phyloP scores from a whole-genome alignment of 2,888 invertebrate genomes.

The Strigamia transsilvanica region DNA sequence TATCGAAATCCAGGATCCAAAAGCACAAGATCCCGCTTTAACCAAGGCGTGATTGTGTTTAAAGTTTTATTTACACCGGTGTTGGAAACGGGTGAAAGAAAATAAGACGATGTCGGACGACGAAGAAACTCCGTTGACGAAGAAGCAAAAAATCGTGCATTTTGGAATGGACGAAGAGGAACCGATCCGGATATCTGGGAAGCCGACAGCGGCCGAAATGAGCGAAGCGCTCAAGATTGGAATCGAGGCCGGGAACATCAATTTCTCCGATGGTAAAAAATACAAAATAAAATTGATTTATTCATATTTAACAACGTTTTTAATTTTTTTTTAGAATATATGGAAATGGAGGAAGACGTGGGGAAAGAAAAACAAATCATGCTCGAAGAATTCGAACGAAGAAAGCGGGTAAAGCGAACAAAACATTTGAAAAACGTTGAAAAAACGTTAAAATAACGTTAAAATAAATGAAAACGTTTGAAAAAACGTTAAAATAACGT shows the following conservation, averaged over 20 bases:
- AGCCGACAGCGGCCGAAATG: conserved; percentile 69
- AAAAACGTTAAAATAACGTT: too few species aligned
- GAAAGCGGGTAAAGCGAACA: conserved; percentile 74
- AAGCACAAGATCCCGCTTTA: too few species aligned
- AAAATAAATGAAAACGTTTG: background rate
- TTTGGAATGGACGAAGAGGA: conserved; percentile 91
- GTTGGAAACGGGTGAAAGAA: too few species aligned
- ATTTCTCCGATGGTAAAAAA: conserved; percentile 68
- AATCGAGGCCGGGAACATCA: conserved; percentile 71
- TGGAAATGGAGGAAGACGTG: conserved; percentile 87
- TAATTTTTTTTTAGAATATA: conserved; percentile 71
- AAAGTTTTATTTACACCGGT: too few species aligned
- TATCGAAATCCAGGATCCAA: too few species aligned
- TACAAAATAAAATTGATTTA: background rate
- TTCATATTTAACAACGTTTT: conserved; percentile 49
- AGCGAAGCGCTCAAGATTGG: conserved; percentile 67
- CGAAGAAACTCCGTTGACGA: conserved; percentile 77
- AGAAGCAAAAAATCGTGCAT: conserved; percentile 80
- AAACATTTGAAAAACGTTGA: too few species aligned
- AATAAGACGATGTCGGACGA: conserved; percentile 71
- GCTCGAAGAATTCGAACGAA: conserved; percentile 93
- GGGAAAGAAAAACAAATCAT: conserved; percentile 88
- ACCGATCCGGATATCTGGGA: conserved; percentile 72
- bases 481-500: background rate
- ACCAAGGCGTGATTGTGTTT: too few species aligned